Evolutionary conservation across 2,797 vertebrate species (phyloP), one percentile per base, ranked within the genome.

Genomic region (Botia kubotai): DNA sequence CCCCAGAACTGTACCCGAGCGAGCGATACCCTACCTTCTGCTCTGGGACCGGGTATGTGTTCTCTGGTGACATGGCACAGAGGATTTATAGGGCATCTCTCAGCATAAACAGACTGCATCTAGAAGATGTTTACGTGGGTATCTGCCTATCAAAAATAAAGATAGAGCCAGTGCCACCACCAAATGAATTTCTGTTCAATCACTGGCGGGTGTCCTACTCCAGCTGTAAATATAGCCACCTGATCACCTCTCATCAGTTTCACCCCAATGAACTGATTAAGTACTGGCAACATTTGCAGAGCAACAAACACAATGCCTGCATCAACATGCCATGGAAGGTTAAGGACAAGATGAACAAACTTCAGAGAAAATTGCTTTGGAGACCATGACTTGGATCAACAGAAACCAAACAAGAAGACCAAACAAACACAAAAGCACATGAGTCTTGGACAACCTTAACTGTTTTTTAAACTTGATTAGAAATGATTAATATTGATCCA

Each of bases 191-290:
- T 84, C 94, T 99, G 75, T 99, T 99, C 91, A 98, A 99, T 91
- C 97, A 98, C 94, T 99, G 97, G 98, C 90, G 97, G 80, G 97
- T 99, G 87, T 95, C 97, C 85, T 99, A 98, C 80, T 97, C 96
- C 88, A 97, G 96, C 93, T 99, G 98, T 95, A 98, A 97, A 93
- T 99, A 99, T 87, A 98, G 96, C 87, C 96, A 97, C 86, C 93
- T 99, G 84, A 98, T 99, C 91, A 99, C 98, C 80, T 99, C 98
- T 72, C 98, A 99, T 89, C 95, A 97, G 87, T 98, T 99, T 90
- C 95, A 96, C 55, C 97, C 98, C 63, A 94, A 94, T 12, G 98
- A 99, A 88, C 89, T 99, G 87, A 93, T 98, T 65, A 97, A 97
- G 89, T 98, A 97, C 91, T 99, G 98, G 98, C 94, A 96, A 85